phyloP scores from a whole-genome alignment of 2,888 invertebrate genomes.

The Drosophila mercatorum region DNA sequence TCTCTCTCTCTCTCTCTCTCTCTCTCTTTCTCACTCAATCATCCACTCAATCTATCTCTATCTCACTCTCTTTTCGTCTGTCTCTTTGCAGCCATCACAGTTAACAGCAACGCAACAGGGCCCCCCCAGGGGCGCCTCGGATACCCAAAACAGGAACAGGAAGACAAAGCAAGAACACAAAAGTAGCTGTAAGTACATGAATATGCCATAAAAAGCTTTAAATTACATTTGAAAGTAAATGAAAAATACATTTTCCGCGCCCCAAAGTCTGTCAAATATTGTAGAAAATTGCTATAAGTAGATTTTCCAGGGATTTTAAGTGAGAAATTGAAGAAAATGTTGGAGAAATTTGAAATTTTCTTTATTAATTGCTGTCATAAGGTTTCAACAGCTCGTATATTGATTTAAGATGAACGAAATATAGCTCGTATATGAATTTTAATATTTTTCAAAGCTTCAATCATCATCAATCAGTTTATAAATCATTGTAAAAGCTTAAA shows the following conservation, averaged over 20 bases:
- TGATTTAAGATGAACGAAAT: no score
- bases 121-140: constrained; percentile 82
- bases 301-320: neutral
- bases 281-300: neutral
- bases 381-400: no score
- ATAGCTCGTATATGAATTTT: no score
- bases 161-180: constrained; percentile 28
- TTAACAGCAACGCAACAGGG: constrained; percentile 69
- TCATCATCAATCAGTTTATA: no score
- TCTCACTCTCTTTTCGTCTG: constrained; percentile 16
- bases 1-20: constrained; percentile 11
- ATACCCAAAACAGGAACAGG: constrained; percentile 57
- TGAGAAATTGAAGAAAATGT: neutral
- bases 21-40: constrained; percentile 1
- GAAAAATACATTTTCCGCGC: neutral
- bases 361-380: neutral
- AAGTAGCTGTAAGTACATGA: constrained; percentile 61
- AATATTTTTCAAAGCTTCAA: no score
- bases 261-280: neutral
- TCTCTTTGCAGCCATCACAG: constrained; percentile 67
- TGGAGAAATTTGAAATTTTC: neutral
- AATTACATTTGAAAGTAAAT: constrained; percentile 3
- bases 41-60: neutral
- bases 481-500: no score
- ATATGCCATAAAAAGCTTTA: constrained; percentile 1